phyloP scores from a whole-genome alignment of 2,888 invertebrate genomes.

The Cataglyphis cursor region DNA sequence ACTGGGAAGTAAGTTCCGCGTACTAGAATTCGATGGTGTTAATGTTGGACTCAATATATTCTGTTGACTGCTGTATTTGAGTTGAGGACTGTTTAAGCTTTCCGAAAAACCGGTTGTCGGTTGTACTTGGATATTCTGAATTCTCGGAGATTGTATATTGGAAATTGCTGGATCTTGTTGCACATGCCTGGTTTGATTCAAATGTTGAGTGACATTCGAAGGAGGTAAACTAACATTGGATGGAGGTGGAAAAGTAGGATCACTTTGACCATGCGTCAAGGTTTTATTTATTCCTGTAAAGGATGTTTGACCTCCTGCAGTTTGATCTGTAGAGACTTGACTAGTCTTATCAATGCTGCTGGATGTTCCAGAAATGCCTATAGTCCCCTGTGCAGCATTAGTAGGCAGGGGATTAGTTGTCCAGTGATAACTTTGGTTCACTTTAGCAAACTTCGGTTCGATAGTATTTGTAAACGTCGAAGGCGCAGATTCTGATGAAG shows the following conservation, averaged over 20 bases:
- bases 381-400: conserved; percentile 23
- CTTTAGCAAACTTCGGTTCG: conserved; percentile 24
- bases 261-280: conserved; percentile 18
- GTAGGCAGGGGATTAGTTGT: conserved; percentile 18
- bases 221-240: conserved; percentile 33
- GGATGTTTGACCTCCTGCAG: background rate
- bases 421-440: conserved; percentile 51
- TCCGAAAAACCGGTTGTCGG: conserved; percentile 12
- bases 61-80: conserved; percentile 58
- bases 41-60: conserved; percentile 35
- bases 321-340: conserved; percentile 43
- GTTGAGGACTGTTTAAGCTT: conserved; percentile 58
- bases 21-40: background rate
- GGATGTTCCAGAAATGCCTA: conserved; percentile 21
- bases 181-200: conserved; percentile 44
- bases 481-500: background rate
- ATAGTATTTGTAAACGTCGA: conserved; percentile 7
- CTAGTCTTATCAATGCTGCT: conserved; percentile 31
- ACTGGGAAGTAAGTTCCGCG: conserved; percentile 40
- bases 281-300: conserved; percentile 28
- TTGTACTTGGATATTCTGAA: conserved; percentile 24
- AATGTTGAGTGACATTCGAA: conserved; percentile 25
- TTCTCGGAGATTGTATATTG: background rate
- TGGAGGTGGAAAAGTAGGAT: background rate
- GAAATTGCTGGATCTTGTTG: conserved; percentile 35